A percentile compares a stretch with the other conserved stretches of the same genome.
Conservation (phyloP, 2,113 vertebrate species). For the Eptatretus burgeri region DNA sequence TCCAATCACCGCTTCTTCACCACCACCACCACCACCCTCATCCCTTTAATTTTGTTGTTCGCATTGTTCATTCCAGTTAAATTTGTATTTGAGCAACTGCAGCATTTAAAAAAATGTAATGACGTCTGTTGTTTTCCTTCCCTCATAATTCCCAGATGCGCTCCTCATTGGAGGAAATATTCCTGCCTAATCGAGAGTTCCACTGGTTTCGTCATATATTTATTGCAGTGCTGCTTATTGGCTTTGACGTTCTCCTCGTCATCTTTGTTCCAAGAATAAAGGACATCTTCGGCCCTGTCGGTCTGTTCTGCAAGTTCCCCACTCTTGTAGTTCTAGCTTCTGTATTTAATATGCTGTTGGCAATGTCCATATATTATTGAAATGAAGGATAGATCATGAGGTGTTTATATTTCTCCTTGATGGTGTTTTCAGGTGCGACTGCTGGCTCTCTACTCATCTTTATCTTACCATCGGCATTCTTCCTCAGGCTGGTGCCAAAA, state of each 20-base stretch:
- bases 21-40: no score
- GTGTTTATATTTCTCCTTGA: not conserved
- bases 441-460: conserved; percentile 88
- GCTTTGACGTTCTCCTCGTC: conserved; percentile 53
- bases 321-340: no score
- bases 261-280: conserved; percentile 85
- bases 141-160: conserved; percentile 37
- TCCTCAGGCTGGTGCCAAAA: conserved; percentile 70
- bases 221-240: conserved; percentile 37
- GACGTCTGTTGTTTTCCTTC: conserved; percentile 5
- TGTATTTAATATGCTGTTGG: no score
- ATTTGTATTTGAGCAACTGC: no score
- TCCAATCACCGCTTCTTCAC: no score
- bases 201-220: conserved; percentile 60
- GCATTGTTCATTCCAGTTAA: no score
- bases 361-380: no score
- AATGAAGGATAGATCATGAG: no score
- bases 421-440: conserved; percentile 34
- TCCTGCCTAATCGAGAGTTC: conserved; percentile 58
- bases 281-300: conserved; percentile 95
- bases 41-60: no score
- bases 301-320: conserved; percentile 18
- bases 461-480: conserved; percentile 87
- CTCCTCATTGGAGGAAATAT: conserved; percentile 42
- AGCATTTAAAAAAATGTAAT: no score